Evolutionary conservation across 2,888 invertebrate genomes (phyloP), one percentile per base, ranked within the genome.

Genomic region (Heliconius sara): DNA sequence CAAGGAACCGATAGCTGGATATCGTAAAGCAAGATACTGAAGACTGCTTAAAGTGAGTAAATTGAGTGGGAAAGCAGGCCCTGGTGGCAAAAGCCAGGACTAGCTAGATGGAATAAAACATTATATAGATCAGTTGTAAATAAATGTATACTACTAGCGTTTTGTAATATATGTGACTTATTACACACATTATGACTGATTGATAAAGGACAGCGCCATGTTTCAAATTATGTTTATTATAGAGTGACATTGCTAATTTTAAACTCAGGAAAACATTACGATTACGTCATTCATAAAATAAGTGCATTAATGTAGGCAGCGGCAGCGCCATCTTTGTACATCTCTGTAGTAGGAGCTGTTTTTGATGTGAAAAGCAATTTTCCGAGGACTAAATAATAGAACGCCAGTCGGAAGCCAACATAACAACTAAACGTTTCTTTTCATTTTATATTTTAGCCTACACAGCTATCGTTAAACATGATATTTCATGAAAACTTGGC

Each of bases 341-440:
- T 87, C 88, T 90, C 87, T 85, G 86, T 86, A 87, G 86, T 86
- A 87, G 88, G 88, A 88, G 87, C 92, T 94, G 93, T 89, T 91
- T 84, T 89, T 94, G 93, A 93, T 92, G 90, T 93, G 93, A 94
- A 94, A 94, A 93, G 92, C 92, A 89, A 90, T 92, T 92, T 91
- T 90, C 91, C 86, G 88, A 90, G 86, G 82, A 89, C 87, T 89
- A 93, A 92, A 94, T 94, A 93, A 94, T 92, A 91, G 89, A 90
- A 86, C 86, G 86, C 85, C 87, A 89, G 88, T 87, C 85, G 89
- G 88, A 87, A 86, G 87, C 87, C 86, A 85, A 76, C 86, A 84
- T 87, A 85, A 87, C 88, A 88, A 87, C 84, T 86, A 87, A 75
- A 88, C 86, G 86, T 85, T 85, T 86, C 87, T 80, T 84, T 83